Evolutionary conservation across 1,140 invertebrate genomes (phyloP).

Genomic region (Drosophila lini): DNA sequence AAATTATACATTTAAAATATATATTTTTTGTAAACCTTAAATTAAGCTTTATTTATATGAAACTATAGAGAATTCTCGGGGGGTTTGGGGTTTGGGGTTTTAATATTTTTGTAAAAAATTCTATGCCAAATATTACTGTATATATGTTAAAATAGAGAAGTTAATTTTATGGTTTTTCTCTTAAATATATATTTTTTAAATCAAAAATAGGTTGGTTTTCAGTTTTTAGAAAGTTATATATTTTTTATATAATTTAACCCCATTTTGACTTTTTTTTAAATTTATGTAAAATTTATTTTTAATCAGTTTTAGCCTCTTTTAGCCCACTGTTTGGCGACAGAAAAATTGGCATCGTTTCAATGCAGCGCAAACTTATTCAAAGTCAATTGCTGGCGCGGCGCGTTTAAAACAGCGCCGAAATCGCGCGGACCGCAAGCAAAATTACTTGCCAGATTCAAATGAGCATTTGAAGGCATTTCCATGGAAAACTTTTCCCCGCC

Average conservation of each 20-base stretch:
- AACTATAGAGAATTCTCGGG: too few species aligned
- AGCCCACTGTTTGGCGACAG: neutral
- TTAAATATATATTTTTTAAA: neutral
- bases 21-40: too few species aligned
- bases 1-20: too few species aligned
- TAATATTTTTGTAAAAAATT: too few species aligned
- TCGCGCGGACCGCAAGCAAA: slow-evolving; percentile 53
- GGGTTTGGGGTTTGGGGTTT: too few species aligned
- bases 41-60: too few species aligned
- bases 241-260: neutral
- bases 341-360: slow-evolving; percentile 75
- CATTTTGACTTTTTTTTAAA: neutral
- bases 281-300: neutral
- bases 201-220: neutral
- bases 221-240: neutral
- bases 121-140: too few species aligned
- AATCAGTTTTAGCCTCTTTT: too few species aligned
- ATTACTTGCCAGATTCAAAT: slow-evolving; percentile 67
- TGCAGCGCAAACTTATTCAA: slow-evolving; percentile 73
- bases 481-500: slow-evolving; percentile 66
- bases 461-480: slow-evolving; percentile 80
- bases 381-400: slow-evolving; percentile 65
- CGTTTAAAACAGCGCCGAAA: slow-evolving; percentile 58
- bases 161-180: too few species aligned
- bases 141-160: too few species aligned